These are phyloP conservation scores for Forbesichthys agassizii DNA, from an alignment of 2,113 vertebrate genomes.

Conservation along the genomic window DNA sequence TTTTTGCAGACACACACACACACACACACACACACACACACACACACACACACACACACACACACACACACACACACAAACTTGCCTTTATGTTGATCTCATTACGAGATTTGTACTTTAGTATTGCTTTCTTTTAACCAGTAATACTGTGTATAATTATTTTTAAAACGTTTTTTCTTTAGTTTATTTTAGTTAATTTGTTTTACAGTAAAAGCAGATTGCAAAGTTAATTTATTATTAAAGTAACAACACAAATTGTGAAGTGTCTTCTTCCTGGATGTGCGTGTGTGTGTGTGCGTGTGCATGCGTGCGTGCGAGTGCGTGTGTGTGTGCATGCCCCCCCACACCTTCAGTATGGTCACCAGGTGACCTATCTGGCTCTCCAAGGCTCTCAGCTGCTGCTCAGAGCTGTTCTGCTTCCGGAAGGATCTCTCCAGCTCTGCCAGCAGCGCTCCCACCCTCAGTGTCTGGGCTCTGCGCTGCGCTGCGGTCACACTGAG, in stretches of 20 bases:
- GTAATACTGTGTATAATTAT: not conserved
- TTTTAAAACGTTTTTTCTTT: not conserved
- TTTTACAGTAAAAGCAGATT: too few species aligned
- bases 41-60: not conserved
- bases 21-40: too few species aligned
- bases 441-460: slow-evolving; percentile 66
- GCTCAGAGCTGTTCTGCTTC: slow-evolving; percentile 1
- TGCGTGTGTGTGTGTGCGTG: not conserved
- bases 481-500: slow-evolving; percentile 22
- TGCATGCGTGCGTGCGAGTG: not conserved
- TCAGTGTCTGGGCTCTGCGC: slow-evolving; percentile 46
- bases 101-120: too few species aligned
- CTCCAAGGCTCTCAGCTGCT: slow-evolving; percentile 76
- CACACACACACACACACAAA: not conserved
- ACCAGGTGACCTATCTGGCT: slow-evolving; percentile 77
- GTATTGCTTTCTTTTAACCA: too few species aligned
- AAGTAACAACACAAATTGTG: not conserved
- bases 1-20: too few species aligned
- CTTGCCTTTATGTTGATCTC: too few species aligned
- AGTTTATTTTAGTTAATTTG: too few species aligned
- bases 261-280: not conserved
- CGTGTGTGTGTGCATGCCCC: not conserved
- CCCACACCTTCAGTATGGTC: slow-evolving; percentile 83
- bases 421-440: slow-evolving; percentile 77
- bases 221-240: not conserved